Conservation (phyloP, 2,888 invertebrate species). For the Polydrusus pterygomalis region DNA sequence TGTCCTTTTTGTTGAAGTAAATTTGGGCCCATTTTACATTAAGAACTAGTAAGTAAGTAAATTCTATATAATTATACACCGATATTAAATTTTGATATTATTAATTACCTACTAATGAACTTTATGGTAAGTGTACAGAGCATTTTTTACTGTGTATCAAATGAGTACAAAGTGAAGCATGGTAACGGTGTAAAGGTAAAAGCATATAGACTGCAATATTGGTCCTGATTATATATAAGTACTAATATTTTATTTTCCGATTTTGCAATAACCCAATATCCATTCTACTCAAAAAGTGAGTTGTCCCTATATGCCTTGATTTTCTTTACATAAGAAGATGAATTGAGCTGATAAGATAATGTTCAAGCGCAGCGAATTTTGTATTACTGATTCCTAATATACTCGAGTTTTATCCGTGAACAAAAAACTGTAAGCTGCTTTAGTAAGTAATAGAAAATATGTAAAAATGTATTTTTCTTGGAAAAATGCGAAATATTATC, state of each 20-base stretch:
- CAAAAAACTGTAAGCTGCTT: neutral
- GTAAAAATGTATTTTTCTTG: neutral
- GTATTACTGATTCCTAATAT: conserved; percentile 24
- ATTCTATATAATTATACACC: too few species aligned
- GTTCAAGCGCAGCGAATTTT: conserved; percentile 24
- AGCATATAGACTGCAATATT: too few species aligned
- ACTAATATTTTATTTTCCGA: conserved; percentile 7
- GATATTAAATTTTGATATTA: too few species aligned
- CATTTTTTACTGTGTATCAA: too few species aligned
- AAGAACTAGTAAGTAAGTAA: too few species aligned
- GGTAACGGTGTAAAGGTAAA: too few species aligned
- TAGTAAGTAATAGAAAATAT: neutral
- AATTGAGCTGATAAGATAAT: conserved; percentile 43
- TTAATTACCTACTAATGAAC: too few species aligned
- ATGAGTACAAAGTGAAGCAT: too few species aligned
- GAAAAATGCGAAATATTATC: neutral
- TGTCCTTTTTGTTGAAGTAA: too few species aligned
- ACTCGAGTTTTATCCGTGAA: neutral
- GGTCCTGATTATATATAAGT: too few species aligned
- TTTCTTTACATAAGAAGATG: conserved; percentile 43
- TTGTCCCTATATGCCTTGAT: neutral
- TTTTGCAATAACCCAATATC: neutral
- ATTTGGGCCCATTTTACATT: too few species aligned
- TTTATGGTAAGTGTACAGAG: too few species aligned
- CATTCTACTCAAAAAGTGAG: neutral